phyloP scores from a whole-genome alignment of 2,797 vertebrate species.

The Karalla daura region DNA sequence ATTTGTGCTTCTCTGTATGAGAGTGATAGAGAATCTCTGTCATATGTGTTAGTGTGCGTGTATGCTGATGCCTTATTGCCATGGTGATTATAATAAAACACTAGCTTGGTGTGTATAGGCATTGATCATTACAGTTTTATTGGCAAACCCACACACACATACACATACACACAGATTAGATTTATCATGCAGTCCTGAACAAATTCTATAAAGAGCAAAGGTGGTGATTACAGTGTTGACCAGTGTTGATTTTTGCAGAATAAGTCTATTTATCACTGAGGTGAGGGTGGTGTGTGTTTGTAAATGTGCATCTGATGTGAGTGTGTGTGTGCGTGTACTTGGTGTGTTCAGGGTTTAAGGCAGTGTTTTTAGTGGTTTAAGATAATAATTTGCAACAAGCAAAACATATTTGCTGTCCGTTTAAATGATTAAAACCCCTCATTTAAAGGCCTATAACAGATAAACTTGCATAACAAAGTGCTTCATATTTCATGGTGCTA shows the following conservation, averaged over 20 bases:
- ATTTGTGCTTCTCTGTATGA: neutral
- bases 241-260: constrained; percentile 93
- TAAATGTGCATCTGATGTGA: neutral
- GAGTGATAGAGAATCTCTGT: neutral
- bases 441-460: too few species aligned
- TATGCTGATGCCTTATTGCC: constrained; percentile 60
- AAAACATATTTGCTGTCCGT: too few species aligned
- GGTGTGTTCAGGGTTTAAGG: too few species aligned
- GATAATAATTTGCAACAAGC: too few species aligned
- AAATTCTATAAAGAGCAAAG: constrained; percentile 94
- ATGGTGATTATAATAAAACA: constrained; percentile 87
- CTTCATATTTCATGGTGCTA: too few species aligned
- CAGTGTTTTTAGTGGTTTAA: too few species aligned
- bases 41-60: neutral
- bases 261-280: constrained; percentile 91
- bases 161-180: constrained; percentile 72
- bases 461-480: too few species aligned
- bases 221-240: constrained; percentile 92
- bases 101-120: constrained; percentile 91
- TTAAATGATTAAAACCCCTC: too few species aligned
- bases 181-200: constrained; percentile 91
- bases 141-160: constrained; percentile 68
- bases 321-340: neutral
- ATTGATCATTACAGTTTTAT: constrained; percentile 91
- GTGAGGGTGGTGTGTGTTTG: constrained; percentile 2